Evolutionary conservation across 2,113 vertebrate species (phyloP).

Genomic region (Tautogolabrus adspersus): DNA sequence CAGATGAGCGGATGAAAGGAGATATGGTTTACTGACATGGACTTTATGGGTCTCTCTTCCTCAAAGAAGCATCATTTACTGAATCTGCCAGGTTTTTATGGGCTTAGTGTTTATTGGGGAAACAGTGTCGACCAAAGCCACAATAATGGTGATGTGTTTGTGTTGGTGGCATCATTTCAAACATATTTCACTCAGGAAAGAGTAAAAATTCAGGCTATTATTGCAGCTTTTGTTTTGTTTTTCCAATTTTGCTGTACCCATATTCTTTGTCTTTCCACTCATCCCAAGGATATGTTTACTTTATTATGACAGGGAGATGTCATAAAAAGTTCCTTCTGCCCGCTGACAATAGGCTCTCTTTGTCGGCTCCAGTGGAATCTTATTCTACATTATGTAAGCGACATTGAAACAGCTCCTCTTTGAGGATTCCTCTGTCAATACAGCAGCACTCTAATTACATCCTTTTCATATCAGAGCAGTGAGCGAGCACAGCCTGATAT

Average conservation of each 20-base stretch:
- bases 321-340: slow-evolving; percentile 20
- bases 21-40: slow-evolving; percentile 57
- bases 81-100: slow-evolving; percentile 30
- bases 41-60: slow-evolving; percentile 45
- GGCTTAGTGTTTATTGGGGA: slow-evolving; percentile 29
- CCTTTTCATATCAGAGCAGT: slow-evolving; percentile 38
- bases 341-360: slow-evolving; percentile 46
- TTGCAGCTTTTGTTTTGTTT: slow-evolving; percentile 5
- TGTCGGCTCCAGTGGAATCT: slow-evolving; percentile 48
- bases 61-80: slow-evolving; percentile 43
- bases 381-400: slow-evolving; percentile 47
- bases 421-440: slow-evolving; percentile 51
- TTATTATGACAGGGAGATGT: slow-evolving; percentile 44
- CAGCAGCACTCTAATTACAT: slow-evolving; percentile 59
- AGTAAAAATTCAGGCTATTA: not conserved
- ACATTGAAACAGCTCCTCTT: slow-evolving; percentile 54
- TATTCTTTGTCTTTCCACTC: slow-evolving; percentile 20
- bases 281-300: slow-evolving; percentile 45
- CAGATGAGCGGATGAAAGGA: slow-evolving; percentile 50
- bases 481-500: slow-evolving; percentile 39
- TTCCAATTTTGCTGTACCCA: not conserved
- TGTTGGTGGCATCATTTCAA: not conserved
- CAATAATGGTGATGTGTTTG: slow-evolving; percentile 34
- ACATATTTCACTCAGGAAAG: slow-evolving; percentile 2
- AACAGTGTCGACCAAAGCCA: slow-evolving; percentile 14